Evolutionary conservation across 2,888 invertebrate genomes (phyloP), one percentile per base, ranked within the genome.

Genomic region (Dinocampus coccinellae): DNA sequence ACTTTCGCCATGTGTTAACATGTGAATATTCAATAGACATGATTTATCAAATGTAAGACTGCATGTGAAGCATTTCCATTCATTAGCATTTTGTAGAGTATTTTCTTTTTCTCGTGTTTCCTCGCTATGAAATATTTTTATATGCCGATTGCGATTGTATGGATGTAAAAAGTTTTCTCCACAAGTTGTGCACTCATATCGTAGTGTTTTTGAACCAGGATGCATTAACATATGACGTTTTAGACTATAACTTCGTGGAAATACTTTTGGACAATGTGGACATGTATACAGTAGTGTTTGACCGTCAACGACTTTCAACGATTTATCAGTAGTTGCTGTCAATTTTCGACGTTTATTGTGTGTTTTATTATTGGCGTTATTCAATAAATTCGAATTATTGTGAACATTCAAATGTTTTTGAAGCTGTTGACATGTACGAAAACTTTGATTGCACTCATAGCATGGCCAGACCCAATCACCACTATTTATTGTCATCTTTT

Each of bases 371-470:
- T n/a, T 57, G 24, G 47, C 24, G 20, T n/a, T 9, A 36, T 39
- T 57, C 10, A 29, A 22, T 55, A 13, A n/a, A 33, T 52, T 55
- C 11, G 24, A 29, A 26, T 29, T 57, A 60, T 90, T 89, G 75
- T 91, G 90, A n/a, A 88, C 79, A 76, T 90, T 89, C 47, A 92
- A 85, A 85, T 93, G 92, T 67, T 89, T 89, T 81, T 92, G 91
- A 33, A 92, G 86, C 53, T 90, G 90, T 69, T 89, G 88, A 0
- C 90, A 90, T 0, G 90, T 89, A 3, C 87, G 79, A 84, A 92
- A 92, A 62, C 88, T 88, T 73, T 89, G 87, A 62, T 90, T 88
- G 81, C 92, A 92, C 81, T 93, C 92, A 79, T 90, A 92, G 81
- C 93, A 92, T 24, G 90, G 89, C 90, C 92, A 93, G 16, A 9